Base-by-base conservation (phyloP, 2,888 invertebrate species). In the Lamellibrachia satsuma region DNA sequence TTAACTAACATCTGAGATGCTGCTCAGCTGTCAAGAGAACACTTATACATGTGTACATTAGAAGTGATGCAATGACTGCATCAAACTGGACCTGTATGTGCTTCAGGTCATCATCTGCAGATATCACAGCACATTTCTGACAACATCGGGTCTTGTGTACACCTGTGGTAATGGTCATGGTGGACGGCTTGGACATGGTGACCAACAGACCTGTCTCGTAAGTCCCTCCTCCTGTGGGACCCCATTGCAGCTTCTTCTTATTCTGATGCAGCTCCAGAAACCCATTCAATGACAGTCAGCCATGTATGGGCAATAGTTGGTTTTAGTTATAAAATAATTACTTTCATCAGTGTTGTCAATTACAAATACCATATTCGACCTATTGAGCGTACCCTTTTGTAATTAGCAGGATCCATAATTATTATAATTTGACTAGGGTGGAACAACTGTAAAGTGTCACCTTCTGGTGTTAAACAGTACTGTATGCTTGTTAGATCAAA, bases 111-210 rank as follows among this genome's bases (percentile, higher is more conserved):
- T 97, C 94, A 97, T 98, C 94, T 97, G 97, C 94, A 98, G 98
- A 96, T 98, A 98, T 96, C 98, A 98, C 96, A 97, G 98, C 94
- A 97, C 98, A 22, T 98, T 98, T 97, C 95, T 98, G 55, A 96
- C 97, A 0, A 96, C 95, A 1, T 97, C 97, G 93, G 97, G 97
- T 0, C 96, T 97, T 92, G 97, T 98, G 2, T 98, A 97, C 97
- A 97, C 98, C 51, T 98, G 98, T 96, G 99, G 98, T 0, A 98
- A 98, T 96, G 98, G 98, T 15, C 98, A 97, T 94, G 98, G 98
- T 22, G 98, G 98, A 0, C 96, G 98, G 39, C 97, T 98, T 27
- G 98, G 98, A 75, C 97, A 97, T 7, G 97, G 97, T 0, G 97
- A 97, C 92, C 97, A 97, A 93, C 94, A 95, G 91, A 95, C 96